Conservation (phyloP, 2,113 vertebrate species). For the Phrynosoma platyrhinos region DNA sequence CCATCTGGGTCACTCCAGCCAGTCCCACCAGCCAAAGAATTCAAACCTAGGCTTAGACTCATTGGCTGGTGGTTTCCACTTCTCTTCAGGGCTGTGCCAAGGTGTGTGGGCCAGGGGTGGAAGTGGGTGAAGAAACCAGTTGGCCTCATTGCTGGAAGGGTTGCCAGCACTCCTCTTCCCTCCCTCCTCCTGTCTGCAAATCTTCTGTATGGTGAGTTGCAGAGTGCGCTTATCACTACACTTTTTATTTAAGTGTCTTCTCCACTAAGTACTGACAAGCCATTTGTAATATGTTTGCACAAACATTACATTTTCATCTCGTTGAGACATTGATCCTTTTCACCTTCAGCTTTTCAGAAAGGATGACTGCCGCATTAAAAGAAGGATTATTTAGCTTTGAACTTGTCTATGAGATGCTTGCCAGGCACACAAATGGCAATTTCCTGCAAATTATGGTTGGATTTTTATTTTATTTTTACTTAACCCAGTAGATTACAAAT, state of each 20-base stretch:
- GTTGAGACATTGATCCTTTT: background rate
- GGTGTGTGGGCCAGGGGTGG: too few species aligned
- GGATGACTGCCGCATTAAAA: background rate
- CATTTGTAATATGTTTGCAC: background rate
- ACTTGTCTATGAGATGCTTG: background rate
- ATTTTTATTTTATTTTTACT: background rate
- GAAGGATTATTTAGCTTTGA: background rate
- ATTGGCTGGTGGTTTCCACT: too few species aligned
- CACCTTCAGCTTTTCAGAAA: background rate
- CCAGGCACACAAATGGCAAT: constrained; percentile 9
- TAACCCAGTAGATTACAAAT: background rate
- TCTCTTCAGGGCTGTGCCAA: too few species aligned
- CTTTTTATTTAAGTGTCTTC: background rate
- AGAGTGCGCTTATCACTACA: background rate
- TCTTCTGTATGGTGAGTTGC: too few species aligned
- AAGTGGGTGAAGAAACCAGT: too few species aligned
- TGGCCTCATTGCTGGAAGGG: too few species aligned
- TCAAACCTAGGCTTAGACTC: too few species aligned
- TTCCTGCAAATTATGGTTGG: background rate
- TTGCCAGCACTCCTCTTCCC: too few species aligned
- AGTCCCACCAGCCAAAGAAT: too few species aligned
- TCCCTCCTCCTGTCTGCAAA: too few species aligned
- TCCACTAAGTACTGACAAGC: background rate
- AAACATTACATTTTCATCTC: background rate
- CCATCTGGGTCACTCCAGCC: too few species aligned